Evolutionary conservation across 2,888 invertebrate genomes (phyloP).

Genomic region (Parthenolecanium corni): DNA sequence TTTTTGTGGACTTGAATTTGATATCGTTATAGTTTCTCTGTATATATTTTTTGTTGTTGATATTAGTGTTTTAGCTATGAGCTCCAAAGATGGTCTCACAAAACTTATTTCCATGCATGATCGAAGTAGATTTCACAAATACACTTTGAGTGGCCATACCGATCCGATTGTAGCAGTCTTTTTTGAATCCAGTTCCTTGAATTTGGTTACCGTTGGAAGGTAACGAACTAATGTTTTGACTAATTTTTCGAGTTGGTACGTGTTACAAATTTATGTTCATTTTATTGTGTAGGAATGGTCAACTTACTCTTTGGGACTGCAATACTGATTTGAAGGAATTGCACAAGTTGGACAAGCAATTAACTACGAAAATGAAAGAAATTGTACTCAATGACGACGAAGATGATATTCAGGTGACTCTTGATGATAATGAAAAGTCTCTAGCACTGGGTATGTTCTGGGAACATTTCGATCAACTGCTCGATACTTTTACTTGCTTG

Average conservation of each 20-base stretch:
- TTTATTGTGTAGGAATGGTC: conserved; percentile 55
- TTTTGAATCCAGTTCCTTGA: conserved; percentile 75
- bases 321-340: conserved; percentile 59
- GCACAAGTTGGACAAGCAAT: conserved; percentile 38
- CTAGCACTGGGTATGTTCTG: no score
- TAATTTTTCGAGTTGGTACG: no score
- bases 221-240: no score
- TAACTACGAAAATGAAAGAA: conserved; percentile 44
- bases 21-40: background rate
- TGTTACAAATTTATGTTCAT: no score
- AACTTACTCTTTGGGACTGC: conserved; percentile 76
- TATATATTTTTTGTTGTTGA: background rate
- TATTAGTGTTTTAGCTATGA: conserved; percentile 63
- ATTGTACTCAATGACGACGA: conserved; percentile 32
- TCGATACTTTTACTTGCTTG: no score
- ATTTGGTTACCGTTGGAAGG: conserved; percentile 64
- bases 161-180: conserved; percentile 74
- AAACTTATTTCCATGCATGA: conserved; percentile 65
- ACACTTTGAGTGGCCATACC: conserved; percentile 69
- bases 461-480: conserved; percentile 36
- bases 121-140: conserved; percentile 61
- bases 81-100: conserved; percentile 79
- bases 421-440: no score
- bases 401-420: conserved; percentile 34
- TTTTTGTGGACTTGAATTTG: conserved; percentile 9